Percentiles rank a stretch among this genome's conserved stretches.
These are phyloP conservation scores for Allophyes oxyacanthae DNA, from an alignment of 2,888 invertebrate genomes.

Conservation along the genomic window DNA sequence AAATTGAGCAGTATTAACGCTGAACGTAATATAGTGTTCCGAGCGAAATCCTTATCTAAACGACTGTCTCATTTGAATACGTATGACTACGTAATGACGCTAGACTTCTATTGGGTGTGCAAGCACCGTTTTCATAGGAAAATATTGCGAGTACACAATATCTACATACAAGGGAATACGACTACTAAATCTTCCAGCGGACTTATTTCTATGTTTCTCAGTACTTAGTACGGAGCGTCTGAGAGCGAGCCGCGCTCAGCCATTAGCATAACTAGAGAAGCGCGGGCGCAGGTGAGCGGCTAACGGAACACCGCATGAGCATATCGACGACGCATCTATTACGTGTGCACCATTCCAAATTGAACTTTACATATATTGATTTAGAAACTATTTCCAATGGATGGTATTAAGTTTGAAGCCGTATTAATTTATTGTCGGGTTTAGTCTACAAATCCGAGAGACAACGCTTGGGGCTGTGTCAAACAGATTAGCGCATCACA, in stretches of 20 bases:
- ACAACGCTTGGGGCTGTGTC: constrained; percentile 75
- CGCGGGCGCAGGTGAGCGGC: constrained; percentile 85
- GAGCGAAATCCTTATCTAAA: constrained; percentile 50
- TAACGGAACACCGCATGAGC: constrained; percentile 82
- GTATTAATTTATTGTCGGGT: constrained; percentile 72
- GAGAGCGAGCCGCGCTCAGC: constrained; percentile 74
- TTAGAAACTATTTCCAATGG: constrained; percentile 68
- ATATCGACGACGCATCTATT: constrained; percentile 76
- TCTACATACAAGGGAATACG: constrained; percentile 59
- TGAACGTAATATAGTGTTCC: constrained; percentile 35
- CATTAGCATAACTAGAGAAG: constrained; percentile 88
- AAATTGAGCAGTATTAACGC: constrained; percentile 38
- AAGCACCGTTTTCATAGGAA: constrained; percentile 45
- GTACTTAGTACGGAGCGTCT: constrained; percentile 71
- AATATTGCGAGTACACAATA: constrained; percentile 51
- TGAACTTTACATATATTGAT: constrained; percentile 67
- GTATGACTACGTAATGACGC: constrained; percentile 50
- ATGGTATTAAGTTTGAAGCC: constrained; percentile 48
- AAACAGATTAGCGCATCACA: constrained; percentile 80
- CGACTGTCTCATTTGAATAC: constrained; percentile 51
- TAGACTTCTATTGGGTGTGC: constrained; percentile 43
- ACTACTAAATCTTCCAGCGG: constrained; percentile 65
- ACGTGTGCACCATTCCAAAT: constrained; percentile 68
- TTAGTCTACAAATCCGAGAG: constrained; percentile 76
- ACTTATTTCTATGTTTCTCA: constrained; percentile 71